Conservation (phyloP, 2,888 invertebrate species). For the Drepanosiphum platanoidis region DNA sequence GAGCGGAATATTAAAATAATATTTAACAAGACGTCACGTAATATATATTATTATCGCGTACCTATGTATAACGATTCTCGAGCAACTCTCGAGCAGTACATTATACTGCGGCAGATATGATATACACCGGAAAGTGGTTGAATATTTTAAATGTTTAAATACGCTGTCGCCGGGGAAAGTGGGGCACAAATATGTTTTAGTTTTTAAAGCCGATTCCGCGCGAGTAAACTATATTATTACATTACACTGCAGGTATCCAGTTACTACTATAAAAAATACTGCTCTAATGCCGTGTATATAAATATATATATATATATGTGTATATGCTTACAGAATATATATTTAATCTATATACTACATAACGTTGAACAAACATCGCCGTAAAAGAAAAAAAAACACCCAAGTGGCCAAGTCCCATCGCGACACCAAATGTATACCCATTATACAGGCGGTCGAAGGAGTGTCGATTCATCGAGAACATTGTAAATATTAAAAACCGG, state of each 20-base stretch:
- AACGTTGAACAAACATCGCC: not conserved
- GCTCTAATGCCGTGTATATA: not conserved
- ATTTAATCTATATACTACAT: not conserved
- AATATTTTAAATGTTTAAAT: not conserved
- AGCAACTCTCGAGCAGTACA: too few relatives aligned
- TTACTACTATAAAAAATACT: not conserved
- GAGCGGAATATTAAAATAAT: not conserved
- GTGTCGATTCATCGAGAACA: too few relatives aligned
- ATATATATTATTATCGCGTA: not conserved
- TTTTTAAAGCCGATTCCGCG: not conserved
- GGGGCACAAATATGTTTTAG: not conserved
- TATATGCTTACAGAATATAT: not conserved
- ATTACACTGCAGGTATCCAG: not conserved
- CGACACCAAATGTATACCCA: too few relatives aligned
- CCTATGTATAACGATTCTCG: too few relatives aligned
- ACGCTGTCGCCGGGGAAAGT: not conserved
- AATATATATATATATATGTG: not conserved
- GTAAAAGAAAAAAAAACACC: too few relatives aligned
- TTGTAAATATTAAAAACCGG: too few relatives aligned
- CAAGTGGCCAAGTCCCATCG: too few relatives aligned
- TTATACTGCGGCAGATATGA: not conserved
- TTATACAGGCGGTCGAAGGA: too few relatives aligned
- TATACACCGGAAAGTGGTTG: not conserved
- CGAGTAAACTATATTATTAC: not conserved
- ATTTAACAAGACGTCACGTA: not conserved